Conservation (phyloP, 2,113 vertebrate species). For the Bothrops jararaca region DNA sequence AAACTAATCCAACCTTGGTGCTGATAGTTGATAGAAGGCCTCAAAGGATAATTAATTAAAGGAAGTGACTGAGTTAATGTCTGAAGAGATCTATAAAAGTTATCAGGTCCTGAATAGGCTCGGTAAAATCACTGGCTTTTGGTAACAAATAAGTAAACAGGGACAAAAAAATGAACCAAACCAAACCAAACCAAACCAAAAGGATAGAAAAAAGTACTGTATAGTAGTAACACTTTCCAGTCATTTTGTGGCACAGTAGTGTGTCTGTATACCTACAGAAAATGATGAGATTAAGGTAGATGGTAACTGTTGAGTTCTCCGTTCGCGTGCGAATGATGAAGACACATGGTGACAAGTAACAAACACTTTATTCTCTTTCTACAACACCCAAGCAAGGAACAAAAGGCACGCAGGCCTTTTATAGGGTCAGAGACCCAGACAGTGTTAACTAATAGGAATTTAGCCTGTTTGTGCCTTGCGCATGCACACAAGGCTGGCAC, state of each 20-base stretch:
- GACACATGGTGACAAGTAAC: no score
- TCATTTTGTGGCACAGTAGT: constrained; percentile 21
- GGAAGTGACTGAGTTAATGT: constrained; percentile 35
- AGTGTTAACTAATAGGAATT: no score
- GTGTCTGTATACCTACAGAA: background rate
- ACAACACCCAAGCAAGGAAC: no score
- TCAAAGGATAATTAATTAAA: background rate
- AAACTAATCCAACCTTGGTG: constrained; percentile 43
- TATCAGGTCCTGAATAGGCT: constrained; percentile 3
- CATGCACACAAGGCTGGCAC: no score
- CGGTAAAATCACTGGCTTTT: background rate
- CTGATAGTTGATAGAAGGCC: background rate
- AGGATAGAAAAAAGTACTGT: background rate
- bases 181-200: constrained; percentile 23
- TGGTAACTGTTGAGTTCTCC: background rate
- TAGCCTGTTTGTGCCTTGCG: no score
- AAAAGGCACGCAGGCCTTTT: no score
- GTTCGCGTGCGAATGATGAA: no score
- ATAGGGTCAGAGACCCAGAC: no score
- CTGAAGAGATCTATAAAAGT: constrained; percentile 33
- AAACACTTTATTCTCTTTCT: no score
- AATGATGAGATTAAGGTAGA: constrained; percentile 10
- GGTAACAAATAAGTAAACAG: constrained; percentile 15
- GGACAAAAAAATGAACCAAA: constrained; percentile 7
- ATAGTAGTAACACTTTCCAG: background rate